phyloP scores from a whole-genome alignment of 2,888 invertebrate species.

The Agriotes lineatus region DNA sequence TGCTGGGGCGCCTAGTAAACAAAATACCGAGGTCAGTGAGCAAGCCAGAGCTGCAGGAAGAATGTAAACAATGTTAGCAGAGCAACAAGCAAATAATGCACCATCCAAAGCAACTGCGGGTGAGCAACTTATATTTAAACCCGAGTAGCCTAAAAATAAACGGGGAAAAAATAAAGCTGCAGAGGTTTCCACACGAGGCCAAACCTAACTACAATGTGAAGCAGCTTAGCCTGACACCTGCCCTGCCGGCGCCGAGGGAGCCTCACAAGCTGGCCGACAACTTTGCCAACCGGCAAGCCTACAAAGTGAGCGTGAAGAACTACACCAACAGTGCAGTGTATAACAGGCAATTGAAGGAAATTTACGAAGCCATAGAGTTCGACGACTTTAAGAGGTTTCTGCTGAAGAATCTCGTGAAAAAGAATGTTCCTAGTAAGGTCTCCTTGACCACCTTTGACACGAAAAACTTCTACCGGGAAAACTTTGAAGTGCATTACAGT shows the following conservation, averaged over 20 bases:
- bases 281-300: conserved; percentile 24
- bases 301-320: conserved; percentile 59
- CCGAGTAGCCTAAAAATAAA: conserved; percentile 33
- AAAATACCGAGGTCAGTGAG: conserved; percentile 12
- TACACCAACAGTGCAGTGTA: conserved; percentile 53
- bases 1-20: conserved; percentile 1
- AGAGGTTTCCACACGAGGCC: conserved; percentile 28
- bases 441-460: conserved; percentile 29
- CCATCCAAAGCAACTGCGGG: conserved; percentile 24
- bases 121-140: conserved; percentile 22
- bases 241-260: neutral
- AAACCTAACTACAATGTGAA: conserved; percentile 40
- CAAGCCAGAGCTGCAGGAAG: conserved; percentile 18
- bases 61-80: conserved; percentile 34
- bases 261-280: conserved; percentile 15
- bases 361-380: conserved; percentile 73
- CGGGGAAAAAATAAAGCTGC: conserved; percentile 34
- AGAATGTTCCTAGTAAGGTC: conserved; percentile 17
- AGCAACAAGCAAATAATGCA: conserved; percentile 35
- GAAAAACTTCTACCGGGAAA: conserved; percentile 48
- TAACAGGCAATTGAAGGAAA: conserved; percentile 65
- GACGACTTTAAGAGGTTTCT: conserved; percentile 75
- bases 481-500: conserved; percentile 38
- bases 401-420: conserved; percentile 48
- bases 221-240: conserved; percentile 22